These are phyloP conservation scores for Cetonia aurata DNA, from an alignment of 2,888 invertebrate genomes.

Conservation along the genomic window DNA sequence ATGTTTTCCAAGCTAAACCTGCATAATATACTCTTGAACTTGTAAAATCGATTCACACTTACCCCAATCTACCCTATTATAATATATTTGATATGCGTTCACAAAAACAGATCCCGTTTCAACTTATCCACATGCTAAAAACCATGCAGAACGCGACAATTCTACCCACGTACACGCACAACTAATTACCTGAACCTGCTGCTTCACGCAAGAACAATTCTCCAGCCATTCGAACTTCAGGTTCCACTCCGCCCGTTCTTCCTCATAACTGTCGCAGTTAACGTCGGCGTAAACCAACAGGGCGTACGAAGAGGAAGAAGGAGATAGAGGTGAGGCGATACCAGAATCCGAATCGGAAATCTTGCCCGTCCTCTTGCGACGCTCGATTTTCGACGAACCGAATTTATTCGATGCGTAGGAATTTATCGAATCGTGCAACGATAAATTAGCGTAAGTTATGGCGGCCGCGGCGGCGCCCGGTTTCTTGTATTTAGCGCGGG, in stretches of 20 bases:
- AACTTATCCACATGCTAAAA: not conserved
- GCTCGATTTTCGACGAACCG: conserved; percentile 3
- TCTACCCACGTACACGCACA: not conserved
- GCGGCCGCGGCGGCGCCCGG: not conserved
- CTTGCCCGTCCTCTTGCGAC: conserved; percentile 56
- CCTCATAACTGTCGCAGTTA: conserved; percentile 52
- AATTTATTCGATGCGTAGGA: not conserved
- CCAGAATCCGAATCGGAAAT: conserved; percentile 66
- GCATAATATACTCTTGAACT: no score
- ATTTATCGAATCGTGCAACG: conserved; percentile 24
- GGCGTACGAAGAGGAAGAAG: conserved; percentile 61
- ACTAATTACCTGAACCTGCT: conserved; percentile 60
- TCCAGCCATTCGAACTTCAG: conserved; percentile 51
- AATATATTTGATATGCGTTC: no score
- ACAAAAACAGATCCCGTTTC: not conserved
- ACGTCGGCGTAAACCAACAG: conserved; percentile 57
- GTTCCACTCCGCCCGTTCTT: conserved; percentile 36
- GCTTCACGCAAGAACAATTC: conserved; percentile 60
- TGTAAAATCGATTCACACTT: no score
- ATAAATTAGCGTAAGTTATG: conserved; percentile 31
- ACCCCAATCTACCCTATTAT: no score
- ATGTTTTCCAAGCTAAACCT: no score
- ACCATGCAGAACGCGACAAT: not conserved
- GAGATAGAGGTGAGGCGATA: conserved; percentile 65
- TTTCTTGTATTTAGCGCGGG: conserved; percentile 20